Conservation (phyloP, 2,888 invertebrate species). For the Lumbricus terrestris region DNA sequence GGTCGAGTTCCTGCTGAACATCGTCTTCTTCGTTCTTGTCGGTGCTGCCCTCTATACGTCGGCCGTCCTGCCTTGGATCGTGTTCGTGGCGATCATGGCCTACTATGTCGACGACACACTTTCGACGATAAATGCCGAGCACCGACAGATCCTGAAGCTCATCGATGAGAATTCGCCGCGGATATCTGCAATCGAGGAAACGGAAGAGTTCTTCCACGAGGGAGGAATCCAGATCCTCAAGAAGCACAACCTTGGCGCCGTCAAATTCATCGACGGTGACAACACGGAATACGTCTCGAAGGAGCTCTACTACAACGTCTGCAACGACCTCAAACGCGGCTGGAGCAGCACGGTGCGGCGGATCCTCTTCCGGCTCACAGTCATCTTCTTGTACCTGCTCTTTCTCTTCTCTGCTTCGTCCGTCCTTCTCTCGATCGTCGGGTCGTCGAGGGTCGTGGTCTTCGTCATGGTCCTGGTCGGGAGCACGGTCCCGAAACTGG, state of each 20-base stretch:
- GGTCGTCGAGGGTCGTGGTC: constrained; percentile 33
- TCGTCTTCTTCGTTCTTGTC: constrained; percentile 38
- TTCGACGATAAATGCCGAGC: constrained; percentile 36
- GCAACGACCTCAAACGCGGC: constrained; percentile 38
- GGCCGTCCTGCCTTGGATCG: constrained; percentile 39
- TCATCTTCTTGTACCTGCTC: constrained; percentile 32
- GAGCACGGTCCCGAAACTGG: constrained; percentile 35
- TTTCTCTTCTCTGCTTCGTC: constrained; percentile 35
- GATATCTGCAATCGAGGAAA: constrained; percentile 40
- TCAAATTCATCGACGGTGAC: constrained; percentile 44
- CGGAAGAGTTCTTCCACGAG: constrained; percentile 36
- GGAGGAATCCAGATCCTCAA: constrained; percentile 39
- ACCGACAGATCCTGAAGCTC: constrained; percentile 38
- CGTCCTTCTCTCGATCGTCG: constrained; percentile 32
- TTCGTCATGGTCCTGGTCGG: constrained; percentile 28
- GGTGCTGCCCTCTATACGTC: constrained; percentile 35
- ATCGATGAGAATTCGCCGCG: constrained; percentile 43
- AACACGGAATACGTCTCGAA: constrained; percentile 43
- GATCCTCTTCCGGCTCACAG: constrained; percentile 30
- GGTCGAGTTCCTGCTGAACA: constrained; percentile 36
- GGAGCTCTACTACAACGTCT: constrained; percentile 43
- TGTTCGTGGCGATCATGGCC: constrained; percentile 29
- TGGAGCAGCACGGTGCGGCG: constrained; percentile 37
- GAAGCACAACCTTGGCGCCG: constrained; percentile 42
- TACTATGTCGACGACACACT: constrained; percentile 39